Evolutionary conservation across 1,140 invertebrate genomes (phyloP).

Genomic region (Dufourea novaeangliae): DNA sequence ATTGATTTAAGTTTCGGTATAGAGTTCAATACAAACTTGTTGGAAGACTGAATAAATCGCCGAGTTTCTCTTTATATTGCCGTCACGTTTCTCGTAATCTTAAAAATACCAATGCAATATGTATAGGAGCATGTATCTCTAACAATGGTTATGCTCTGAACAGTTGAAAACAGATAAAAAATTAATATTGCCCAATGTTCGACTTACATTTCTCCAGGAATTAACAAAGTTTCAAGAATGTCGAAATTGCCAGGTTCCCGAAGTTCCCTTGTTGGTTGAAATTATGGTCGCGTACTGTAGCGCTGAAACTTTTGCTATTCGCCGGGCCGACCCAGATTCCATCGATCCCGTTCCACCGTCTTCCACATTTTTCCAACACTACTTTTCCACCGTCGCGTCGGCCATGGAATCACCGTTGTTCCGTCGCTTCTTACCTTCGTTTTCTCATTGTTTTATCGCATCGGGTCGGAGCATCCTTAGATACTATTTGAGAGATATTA

Average conservation of each 20-base stretch:
- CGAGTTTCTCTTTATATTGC: no score
- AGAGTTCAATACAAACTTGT: no score
- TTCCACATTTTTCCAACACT: constrained; percentile 32
- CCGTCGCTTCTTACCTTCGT: neutral
- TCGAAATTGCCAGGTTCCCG: constrained; percentile 30
- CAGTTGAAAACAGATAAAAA: neutral
- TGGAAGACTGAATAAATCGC: no score
- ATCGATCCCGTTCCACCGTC: neutral
- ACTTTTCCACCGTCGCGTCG: neutral
- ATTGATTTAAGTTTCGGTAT: no score
- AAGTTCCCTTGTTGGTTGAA: constrained; percentile 39
- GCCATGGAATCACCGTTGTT: neutral
- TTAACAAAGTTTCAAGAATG: constrained; percentile 7
- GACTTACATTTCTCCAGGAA: neutral
- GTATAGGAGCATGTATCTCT: no score
- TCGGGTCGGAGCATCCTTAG: neutral
- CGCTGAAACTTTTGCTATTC: constrained; percentile 50
- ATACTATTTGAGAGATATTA: constrained; percentile 2
- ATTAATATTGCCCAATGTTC: neutral
- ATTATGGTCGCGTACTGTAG: constrained; percentile 43
- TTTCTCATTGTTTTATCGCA: constrained; percentile 18
- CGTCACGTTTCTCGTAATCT: no score
- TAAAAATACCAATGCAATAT: no score
- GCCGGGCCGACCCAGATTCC: constrained; percentile 48
- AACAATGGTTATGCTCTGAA: no score